phyloP scores from a whole-genome alignment of 2,797 vertebrate species.

The Pangasius djambal region DNA sequence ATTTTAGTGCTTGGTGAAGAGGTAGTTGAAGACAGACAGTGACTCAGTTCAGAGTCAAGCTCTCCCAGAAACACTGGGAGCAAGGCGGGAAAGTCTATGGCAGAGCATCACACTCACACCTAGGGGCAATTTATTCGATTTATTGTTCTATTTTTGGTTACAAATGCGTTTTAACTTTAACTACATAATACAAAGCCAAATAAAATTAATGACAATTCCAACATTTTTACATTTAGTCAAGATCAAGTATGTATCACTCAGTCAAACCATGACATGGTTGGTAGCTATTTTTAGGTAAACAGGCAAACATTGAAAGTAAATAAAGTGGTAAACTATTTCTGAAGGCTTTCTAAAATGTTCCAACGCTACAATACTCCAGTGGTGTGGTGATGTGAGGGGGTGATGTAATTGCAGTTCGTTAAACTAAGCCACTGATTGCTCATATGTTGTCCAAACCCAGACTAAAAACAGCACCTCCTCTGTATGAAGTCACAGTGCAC shows the following conservation, averaged over 20 bases:
- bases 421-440: slow-evolving; percentile 39
- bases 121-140: background rate
- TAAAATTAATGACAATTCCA: background rate
- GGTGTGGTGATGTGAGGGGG: slow-evolving; percentile 28
- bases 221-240: background rate
- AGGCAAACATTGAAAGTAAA: background rate
- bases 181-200: background rate
- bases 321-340: background rate
- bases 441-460: slow-evolving; percentile 36
- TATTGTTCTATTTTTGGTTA: background rate
- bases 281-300: slow-evolving; percentile 12
- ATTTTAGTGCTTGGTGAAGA: background rate
- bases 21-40: background rate
- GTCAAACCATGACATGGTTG: background rate
- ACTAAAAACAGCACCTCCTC: slow-evolving; percentile 48
- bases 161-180: background rate
- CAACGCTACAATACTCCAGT: slow-evolving; percentile 19
- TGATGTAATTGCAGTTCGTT: slow-evolving; percentile 37
- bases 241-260: background rate
- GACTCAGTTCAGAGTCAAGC: background rate
- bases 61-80: background rate
- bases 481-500: slow-evolving; percentile 47
- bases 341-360: slow-evolving; percentile 27
- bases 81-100: background rate
- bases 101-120: background rate